Evolutionary conservation across 2,888 invertebrate species (phyloP).

Genomic region (Elysia crispata): DNA sequence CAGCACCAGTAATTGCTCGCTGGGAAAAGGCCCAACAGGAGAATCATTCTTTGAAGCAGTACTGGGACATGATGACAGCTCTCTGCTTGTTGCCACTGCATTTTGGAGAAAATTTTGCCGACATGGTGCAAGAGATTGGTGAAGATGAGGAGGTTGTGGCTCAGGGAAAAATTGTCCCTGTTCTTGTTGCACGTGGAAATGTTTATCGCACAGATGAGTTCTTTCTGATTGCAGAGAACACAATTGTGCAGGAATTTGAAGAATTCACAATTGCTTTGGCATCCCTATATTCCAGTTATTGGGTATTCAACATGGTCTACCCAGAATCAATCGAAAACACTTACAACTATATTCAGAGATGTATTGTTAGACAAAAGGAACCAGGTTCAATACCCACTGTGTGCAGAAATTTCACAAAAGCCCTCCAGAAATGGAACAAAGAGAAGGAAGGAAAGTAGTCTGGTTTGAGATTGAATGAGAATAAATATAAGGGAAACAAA

Average conservation of each 20-base stretch:
- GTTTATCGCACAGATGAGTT: conserved; percentile 72
- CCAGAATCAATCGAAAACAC: conserved; percentile 68
- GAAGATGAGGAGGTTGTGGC: conserved; percentile 69
- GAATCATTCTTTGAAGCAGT: conserved; percentile 67
- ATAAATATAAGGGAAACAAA: no score
- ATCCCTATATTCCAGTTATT: conserved; percentile 70
- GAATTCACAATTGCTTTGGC: conserved; percentile 73
- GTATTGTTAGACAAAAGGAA: conserved; percentile 46
- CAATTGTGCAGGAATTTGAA: conserved; percentile 71
- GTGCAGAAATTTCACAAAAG: conserved; percentile 47
- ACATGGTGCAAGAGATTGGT: conserved; percentile 69
- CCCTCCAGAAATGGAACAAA: conserved; percentile 47
- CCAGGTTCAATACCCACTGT: conserved; percentile 40
- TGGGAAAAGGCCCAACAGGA: conserved; percentile 70
- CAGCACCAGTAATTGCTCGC: conserved; percentile 64
- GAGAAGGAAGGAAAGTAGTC: conserved; percentile 37
- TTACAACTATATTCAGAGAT: conserved; percentile 57
- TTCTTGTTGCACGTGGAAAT: conserved; percentile 69
- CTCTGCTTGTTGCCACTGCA: conserved; percentile 69
- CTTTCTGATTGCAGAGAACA: conserved; percentile 70
- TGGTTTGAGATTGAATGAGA: no score
- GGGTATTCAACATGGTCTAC: conserved; percentile 74
- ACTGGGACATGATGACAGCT: conserved; percentile 74
- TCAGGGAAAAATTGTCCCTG: conserved; percentile 71
- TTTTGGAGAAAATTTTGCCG: conserved; percentile 69